Base-by-base conservation (phyloP, 2,113 vertebrate genomes). In the Anguilla japonica region DNA sequence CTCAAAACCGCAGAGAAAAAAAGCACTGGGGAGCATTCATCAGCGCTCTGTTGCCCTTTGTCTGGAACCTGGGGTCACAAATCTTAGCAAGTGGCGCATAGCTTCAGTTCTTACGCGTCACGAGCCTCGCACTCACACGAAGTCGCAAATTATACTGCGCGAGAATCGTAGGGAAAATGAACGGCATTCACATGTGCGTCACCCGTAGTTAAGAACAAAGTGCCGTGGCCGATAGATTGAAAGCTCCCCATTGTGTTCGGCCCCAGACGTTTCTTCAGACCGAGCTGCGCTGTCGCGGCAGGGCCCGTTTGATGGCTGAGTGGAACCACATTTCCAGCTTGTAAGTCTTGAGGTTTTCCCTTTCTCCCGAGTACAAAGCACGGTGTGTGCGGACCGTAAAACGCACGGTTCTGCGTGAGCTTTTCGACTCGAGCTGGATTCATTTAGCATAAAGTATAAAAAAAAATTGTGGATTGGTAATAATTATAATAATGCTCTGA, bases 241-340 rank as follows among this genome's bases (percentile, higher is more conserved):
- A 75, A n/a, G n/a, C 71, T n/a, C 71, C 71, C 71, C 71, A 75
- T 29, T 67, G 60, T 67, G 60, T 67, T 67, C 60, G 22, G 60
- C 18, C 60, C 20, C 60, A 67, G 60, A 67, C 60, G 60, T 67
- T 67, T 67, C 20, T 67, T 22, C 60, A 67, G 60, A 26, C 60
- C 8, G 60, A 26, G 20, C 20, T 26, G 60, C 5, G 60, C 60
- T 22, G 60, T 20, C 18, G 60, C 71, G n/a, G 71, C 5, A 39
- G 79, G 34, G 40, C 40, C 79, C 15, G 79, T 80, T 80, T 80
- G 40, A 41, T 41, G 79, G 79, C 79, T 80, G 79, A 80, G 79
- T 80, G 79, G 79, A 80, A 80, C 18, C 79, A 80, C 40, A 22
- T 80, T 80, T 80, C 34, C 79, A 41, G 71, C 71, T 46, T 75